Evolutionary conservation across 2,113 vertebrate genomes (phyloP).

Genomic region (Erpornis zantholeuca): DNA sequence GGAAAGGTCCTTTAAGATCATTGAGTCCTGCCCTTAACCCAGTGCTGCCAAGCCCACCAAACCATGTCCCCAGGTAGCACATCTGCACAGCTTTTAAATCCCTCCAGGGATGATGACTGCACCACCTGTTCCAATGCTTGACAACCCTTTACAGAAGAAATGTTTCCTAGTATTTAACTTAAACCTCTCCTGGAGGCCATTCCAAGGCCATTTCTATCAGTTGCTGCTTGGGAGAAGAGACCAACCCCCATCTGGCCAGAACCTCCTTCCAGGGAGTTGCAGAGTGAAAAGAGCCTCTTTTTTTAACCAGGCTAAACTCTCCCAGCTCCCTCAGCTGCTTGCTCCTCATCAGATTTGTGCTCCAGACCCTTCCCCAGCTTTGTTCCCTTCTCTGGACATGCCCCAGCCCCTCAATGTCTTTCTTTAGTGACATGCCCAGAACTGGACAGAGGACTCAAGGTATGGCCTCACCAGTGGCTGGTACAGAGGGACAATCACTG

Average conservation of each 20-base stretch:
- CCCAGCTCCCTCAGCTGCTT: neutral
- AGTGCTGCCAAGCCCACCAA: neutral
- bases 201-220: neutral
- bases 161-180: neutral
- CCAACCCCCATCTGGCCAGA: neutral
- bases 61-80: neutral
- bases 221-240: neutral
- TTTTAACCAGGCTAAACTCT: neutral
- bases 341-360: neutral
- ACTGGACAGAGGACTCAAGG: neutral
- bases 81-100: neutral
- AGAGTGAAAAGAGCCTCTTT: neutral
- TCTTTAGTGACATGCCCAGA: neutral
- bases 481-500: neutral
- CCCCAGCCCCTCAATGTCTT: neutral
- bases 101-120: neutral
- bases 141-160: neutral
- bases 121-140: neutral
- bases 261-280: neutral
- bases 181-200: neutral
- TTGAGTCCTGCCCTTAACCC: neutral
- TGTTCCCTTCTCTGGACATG: neutral
- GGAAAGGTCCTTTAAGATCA: neutral
- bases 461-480: neutral
- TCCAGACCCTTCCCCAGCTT: neutral